Conservation (phyloP, 2,797 vertebrate species). For the Cryptoprocta ferox region DNA sequence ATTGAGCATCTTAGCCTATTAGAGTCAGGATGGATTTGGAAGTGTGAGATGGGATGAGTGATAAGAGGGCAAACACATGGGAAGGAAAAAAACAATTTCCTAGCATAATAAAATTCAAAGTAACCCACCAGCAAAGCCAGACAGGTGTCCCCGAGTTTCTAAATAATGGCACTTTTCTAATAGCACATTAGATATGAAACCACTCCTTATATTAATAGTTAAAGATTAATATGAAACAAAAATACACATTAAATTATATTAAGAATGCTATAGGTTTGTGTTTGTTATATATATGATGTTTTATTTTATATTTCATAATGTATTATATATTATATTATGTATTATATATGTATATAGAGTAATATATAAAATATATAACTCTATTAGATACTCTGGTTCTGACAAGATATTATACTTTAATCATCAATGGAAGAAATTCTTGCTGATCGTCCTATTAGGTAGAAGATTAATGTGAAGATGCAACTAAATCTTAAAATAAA, state of each 20-base stretch:
- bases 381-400: background rate
- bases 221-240: background rate
- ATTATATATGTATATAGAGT: background rate
- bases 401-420: background rate
- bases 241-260: background rate
- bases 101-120: constrained; percentile 57
- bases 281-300: background rate
- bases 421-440: background rate
- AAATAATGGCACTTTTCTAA: constrained; percentile 13
- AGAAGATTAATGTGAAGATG: background rate
- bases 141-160: constrained; percentile 40
- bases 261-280: background rate
- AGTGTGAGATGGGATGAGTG: constrained; percentile 3
- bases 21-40: constrained; percentile 50
- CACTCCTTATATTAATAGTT: background rate
- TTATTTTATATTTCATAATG: background rate
- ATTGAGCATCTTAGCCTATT: constrained; percentile 30
- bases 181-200: background rate
- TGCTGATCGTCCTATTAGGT: background rate
- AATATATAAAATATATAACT: background rate
- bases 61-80: constrained; percentile 32
- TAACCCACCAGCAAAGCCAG: background rate
- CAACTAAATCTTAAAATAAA: background rate
- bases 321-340: background rate
- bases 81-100: constrained; percentile 65